Base-by-base conservation (phyloP, 2,888 invertebrate species). In the Ctenicera cuprea region DNA sequence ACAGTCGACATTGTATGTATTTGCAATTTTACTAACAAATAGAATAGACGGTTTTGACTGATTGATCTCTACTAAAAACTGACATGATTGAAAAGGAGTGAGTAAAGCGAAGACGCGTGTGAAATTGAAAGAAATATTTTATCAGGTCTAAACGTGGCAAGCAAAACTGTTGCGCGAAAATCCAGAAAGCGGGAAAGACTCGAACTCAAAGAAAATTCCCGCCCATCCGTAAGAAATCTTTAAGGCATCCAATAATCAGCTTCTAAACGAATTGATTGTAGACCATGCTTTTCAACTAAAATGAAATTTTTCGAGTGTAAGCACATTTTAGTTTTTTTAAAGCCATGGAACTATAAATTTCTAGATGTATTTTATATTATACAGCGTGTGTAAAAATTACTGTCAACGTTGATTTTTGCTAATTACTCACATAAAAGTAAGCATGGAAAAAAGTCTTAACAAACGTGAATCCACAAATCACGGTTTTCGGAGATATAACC, bases 41-140 rank as follows among this genome's bases (percentile, higher is more conserved):
- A 33, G 43, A 57, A 43, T 16, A 67, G 67, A 57, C 41, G 67
- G 57, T 57, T 67, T 67, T 67, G 67, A 67, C 67, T 57, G 67
- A 67, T 67, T 67, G 67, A 48, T 67, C 67, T 67, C 14, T 67
- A 54, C 16, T 57, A 57, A 67, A 57, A 67, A 43, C 30, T 67
- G 67, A 67, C 67, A 38, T 43, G 54, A 67, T 57, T 67, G 67
- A 67, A 67, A 67, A 67, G 67, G n/a, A 67, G 57, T 43, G 67
- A 67, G 43, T 45, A 45, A 57, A 18, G 67, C 67, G 57, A 14
- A 37, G 37, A 67, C 57, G 67, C 67, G 30, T 16, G 18, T 67
- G 57, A 67, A 67, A 67, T 43, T 45, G 67, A 54, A 67, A 43
- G 62, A 62, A 62, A 62, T 62, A 62, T 62, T 62, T 62, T 62